Evolutionary conservation across 2,888 invertebrate genomes (phyloP).

Genomic region (Drosophila mimetica): DNA sequence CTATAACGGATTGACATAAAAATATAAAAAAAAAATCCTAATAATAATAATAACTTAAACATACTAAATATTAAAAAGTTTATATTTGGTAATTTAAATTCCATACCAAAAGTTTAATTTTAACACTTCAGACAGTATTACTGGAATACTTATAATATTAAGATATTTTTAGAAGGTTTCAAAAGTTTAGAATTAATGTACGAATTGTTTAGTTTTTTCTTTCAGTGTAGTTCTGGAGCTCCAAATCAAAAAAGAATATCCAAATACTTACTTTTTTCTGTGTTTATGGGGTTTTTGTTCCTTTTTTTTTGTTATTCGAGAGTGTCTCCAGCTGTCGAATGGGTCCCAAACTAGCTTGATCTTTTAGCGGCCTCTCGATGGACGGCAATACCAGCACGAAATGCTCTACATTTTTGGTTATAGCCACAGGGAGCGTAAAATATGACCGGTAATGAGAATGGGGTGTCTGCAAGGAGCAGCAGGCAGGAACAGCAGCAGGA

Average conservation of each 20-base stretch:
- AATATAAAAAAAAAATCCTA: too few species aligned
- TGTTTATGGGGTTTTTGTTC: neutral
- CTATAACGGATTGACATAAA: too few species aligned
- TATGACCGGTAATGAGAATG: constrained; percentile 10
- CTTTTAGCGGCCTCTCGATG: neutral
- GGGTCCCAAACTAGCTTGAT: neutral
- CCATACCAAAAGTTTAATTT: too few species aligned
- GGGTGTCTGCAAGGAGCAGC: constrained; percentile 1
- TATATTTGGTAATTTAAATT: too few species aligned
- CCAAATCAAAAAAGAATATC: neutral
- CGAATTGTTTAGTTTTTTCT: too few species aligned
- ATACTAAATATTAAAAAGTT: too few species aligned
- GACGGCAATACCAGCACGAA: neutral
- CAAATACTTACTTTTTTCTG: neutral
- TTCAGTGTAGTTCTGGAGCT: too few species aligned
- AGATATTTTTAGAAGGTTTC: too few species aligned
- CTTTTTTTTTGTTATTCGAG: neutral
- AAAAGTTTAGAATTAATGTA: too few species aligned
- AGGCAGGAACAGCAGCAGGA: neutral
- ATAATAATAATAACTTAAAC: too few species aligned
- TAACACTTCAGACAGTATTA: too few species aligned
- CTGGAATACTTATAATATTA: too few species aligned
- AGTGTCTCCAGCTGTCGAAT: constrained; percentile 1
- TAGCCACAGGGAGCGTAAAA: constrained; percentile 4
- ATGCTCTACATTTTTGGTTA: constrained; percentile 3